phyloP scores from a whole-genome alignment of 2,888 invertebrate species.

The Amphiduros pacificus region DNA sequence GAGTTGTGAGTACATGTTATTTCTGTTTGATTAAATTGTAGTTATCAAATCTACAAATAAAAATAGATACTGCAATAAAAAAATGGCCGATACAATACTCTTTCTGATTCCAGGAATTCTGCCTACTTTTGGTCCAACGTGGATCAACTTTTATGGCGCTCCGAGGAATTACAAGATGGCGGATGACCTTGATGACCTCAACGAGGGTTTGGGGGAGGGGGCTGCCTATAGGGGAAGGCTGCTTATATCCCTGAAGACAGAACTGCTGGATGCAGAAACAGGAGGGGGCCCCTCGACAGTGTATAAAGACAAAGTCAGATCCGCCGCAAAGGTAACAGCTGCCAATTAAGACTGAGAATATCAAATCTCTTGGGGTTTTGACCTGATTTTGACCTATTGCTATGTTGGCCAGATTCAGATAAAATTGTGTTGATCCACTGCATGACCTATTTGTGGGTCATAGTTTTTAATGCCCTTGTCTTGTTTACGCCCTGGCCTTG shows the following conservation, averaged over 20 bases:
- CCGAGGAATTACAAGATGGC: constrained; percentile 32
- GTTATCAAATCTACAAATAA: no score
- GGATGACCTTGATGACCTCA: constrained; percentile 29
- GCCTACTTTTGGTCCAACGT: constrained; percentile 40
- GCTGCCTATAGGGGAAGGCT: constrained; percentile 37
- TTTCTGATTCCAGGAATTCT: constrained; percentile 32
- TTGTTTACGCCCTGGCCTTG: no score
- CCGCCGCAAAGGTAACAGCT: constrained; percentile 6
- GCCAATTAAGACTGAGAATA: neutral
- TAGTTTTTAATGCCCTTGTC: no score
- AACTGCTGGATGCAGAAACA: constrained; percentile 16
- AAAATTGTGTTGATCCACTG: no score
- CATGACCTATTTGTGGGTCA: no score
- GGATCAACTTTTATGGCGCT: constrained; percentile 41
- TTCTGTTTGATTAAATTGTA: no score
- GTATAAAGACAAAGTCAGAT: constrained; percentile 19
- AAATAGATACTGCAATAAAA: no score
- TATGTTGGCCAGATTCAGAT: no score
- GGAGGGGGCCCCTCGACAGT: constrained; percentile 18
- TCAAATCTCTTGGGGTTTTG: no score
- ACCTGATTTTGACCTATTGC: no score
- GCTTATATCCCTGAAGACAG: constrained; percentile 35
- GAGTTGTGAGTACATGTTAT: no score
- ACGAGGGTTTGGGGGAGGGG: constrained; percentile 39
- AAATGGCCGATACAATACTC: no score